Conservation (phyloP, 1,140 invertebrate genomes). For the Heliothis subflexa region DNA sequence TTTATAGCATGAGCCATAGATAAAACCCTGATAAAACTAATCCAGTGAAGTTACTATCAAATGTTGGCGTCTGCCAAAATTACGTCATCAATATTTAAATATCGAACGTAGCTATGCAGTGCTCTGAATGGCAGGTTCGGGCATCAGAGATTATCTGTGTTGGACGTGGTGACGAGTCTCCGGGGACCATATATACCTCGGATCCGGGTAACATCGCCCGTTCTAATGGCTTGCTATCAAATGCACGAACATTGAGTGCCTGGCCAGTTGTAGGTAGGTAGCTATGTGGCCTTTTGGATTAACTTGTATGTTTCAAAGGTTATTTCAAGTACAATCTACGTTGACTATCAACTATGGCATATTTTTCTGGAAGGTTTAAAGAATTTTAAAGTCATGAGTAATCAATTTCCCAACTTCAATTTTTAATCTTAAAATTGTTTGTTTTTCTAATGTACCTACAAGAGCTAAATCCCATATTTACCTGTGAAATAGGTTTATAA, state of each 20-base stretch:
- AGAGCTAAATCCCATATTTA: too few species aligned
- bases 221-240: constrained; percentile 8
- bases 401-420: too few species aligned
- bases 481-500: too few species aligned
- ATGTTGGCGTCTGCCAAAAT: neutral
- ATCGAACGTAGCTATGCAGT: neutral
- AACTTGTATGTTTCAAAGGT: neutral
- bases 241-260: neutral
- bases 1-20: too few species aligned
- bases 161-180: constrained; percentile 6
- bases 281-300: too few species aligned
- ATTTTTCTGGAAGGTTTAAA: too few species aligned
- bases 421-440: too few species aligned
- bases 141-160: neutral
- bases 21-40: too few species aligned
- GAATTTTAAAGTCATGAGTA: too few species aligned
- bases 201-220: neutral
- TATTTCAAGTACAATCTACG: neutral
- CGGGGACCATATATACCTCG: neutral
- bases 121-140: neutral
- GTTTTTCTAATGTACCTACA: too few species aligned
- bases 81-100: constrained; percentile 3
- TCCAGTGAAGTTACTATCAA: too few species aligned
- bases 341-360: too few species aligned
- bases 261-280: neutral